Evolutionary conservation across 2,113 vertebrate genomes (phyloP).

Genomic region (Addax nasomaculatus): DNA sequence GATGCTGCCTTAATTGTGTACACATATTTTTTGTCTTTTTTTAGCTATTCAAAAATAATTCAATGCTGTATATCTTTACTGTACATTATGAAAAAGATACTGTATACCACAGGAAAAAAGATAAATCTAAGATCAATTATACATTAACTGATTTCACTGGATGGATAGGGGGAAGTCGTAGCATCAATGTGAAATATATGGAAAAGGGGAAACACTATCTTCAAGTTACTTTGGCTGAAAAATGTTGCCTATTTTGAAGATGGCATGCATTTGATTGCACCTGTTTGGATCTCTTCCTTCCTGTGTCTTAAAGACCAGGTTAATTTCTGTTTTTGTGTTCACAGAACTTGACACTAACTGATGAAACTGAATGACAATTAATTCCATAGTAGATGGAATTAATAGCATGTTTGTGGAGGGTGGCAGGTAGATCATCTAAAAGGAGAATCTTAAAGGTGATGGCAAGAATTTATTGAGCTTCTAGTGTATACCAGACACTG

Average conservation of each 20-base stretch:
- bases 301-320: background rate
- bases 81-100: background rate
- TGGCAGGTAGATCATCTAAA: background rate
- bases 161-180: background rate
- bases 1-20: background rate
- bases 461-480: background rate
- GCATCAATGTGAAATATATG: background rate
- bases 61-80: background rate
- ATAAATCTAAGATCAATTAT: background rate
- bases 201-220: background rate
- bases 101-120: background rate
- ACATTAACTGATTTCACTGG: background rate
- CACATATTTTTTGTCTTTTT: background rate
- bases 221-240: background rate
- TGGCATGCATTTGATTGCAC: background rate
- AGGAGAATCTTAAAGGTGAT: background rate
- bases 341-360: background rate
- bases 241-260: background rate
- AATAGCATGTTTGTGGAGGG: background rate
- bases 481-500: background rate
- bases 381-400: background rate
- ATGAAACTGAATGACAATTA: background rate
- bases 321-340: background rate
- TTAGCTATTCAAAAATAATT: background rate
- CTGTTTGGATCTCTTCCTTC: background rate